A percentile compares a stretch with the other conserved stretches of the same genome.
These are phyloP conservation scores for Cyanoramphus novaezelandiae DNA, from an alignment of 2,113 vertebrate species.

Conservation along the genomic window DNA sequence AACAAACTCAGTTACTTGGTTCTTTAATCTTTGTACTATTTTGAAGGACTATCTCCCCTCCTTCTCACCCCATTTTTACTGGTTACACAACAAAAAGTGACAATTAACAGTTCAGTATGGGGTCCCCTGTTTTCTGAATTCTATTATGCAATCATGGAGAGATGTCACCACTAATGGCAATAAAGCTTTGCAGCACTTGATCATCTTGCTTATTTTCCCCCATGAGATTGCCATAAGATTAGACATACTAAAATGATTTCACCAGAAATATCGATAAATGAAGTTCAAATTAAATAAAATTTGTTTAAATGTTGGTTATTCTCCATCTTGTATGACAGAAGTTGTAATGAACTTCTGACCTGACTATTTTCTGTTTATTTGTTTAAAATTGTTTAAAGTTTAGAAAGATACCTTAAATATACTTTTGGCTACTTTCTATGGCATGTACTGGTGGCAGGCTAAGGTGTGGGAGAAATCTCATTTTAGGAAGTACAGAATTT, in stretches of 20 bases:
- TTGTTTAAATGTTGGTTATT: not conserved
- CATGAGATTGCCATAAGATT: not conserved
- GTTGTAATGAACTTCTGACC: not conserved
- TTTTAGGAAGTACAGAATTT: not conserved
- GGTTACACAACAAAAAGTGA: not conserved
- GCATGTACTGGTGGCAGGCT: not conserved
- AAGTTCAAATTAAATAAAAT: not conserved
- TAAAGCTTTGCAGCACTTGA: not conserved
- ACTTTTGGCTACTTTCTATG: not conserved
- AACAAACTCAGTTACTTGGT: not conserved
- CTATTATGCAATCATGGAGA: not conserved
- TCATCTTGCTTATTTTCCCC: not conserved
- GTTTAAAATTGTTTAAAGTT: not conserved
- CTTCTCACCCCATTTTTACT: not conserved
- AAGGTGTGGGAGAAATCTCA: not conserved
- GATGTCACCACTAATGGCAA: not conserved
- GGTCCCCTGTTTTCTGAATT: not conserved
- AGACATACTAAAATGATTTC: not conserved
- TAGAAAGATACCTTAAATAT: not conserved
- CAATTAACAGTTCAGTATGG: not conserved
- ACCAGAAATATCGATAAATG: not conserved
- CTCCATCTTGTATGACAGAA: not conserved
- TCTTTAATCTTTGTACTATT: not conserved
- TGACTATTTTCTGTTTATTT: not conserved
- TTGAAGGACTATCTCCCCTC: not conserved